Base-by-base conservation (phyloP, 2,113 vertebrate genomes). In the Rhinolophus sinicus region DNA sequence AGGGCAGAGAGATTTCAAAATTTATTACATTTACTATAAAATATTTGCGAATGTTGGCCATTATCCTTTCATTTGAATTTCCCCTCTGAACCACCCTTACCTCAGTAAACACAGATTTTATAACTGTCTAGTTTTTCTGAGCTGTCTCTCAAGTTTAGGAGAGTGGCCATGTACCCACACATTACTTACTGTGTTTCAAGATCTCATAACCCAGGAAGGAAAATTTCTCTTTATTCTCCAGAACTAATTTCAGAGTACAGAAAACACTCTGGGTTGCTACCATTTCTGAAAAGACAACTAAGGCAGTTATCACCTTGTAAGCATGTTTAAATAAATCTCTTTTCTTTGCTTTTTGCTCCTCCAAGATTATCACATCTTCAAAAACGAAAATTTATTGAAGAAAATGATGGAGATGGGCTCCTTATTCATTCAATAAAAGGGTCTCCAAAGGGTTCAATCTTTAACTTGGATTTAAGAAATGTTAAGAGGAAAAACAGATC, bases 21-120 rank as follows among this genome's bases (percentile, higher is more conserved):
- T 95, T 98, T 93, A 97, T 87, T 93, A 94, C 18, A 92, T 87
- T 90, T 30, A 92, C 88, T 72, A 84, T 38, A 92, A 90, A 93
- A 89, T 12, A 88, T 96, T 96, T 97, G 90, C 82, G 92, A 96
- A 97, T 0, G 1, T 73, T 97, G 88, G 8, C 67, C 96, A 96
- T 89, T 98, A 89, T 96, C 56, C 93, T 98, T 97, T 88, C 76
- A 97, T 96, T 96, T 87, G 50, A 88, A 89, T 97, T 98, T 97
- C 82, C 54, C 98, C 92, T 96, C 95, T 87, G 58, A 95, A 80
- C 60, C 3, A 35, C 35, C 8, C 9, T 92, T 94, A 58, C 26
- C 21, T 90, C 18, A 26, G 75, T 69, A 93, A 92, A 80, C 52
- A n/a, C 44, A 60, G 5, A 60, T 90, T 95, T 80, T 83, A 58